Base-by-base conservation (phyloP, 2,888 invertebrate species). In the Dicycla oo region DNA sequence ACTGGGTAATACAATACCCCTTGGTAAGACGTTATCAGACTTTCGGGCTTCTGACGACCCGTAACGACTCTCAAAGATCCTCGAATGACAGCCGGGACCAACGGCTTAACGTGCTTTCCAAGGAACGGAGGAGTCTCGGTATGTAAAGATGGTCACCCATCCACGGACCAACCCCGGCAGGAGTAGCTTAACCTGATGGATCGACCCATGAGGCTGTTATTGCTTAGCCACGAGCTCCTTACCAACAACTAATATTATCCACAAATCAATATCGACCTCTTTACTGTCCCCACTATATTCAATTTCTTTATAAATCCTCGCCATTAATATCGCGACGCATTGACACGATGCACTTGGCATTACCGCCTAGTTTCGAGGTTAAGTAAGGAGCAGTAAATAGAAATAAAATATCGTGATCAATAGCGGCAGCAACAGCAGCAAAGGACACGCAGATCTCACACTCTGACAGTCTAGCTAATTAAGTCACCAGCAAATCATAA, bases 341-440 rank as follows among this genome's bases (percentile, higher is more conserved):
- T 43, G 15, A 34, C 8, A 45, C n/a, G 63, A 26, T 66, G 47
- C 65, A 62, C 53, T 66, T 53, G 47, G 53, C 43, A 63, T 54
- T 61, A 60, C 26, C 15, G 40, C 34, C 15, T 45, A n/a, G 62
- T 62, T 53, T 7, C 10, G 26, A 49, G 40, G 20, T 51, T 56
- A 38, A 23, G 5, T 74, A 11, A 57, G n/a, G 30, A 56, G 2
- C 7, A 3, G n/a, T 54, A 54, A 38, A 10, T 8, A 20, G 47
- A 1, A 10, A 65, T 30, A 30, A 30, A 30, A 3, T 53, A 53
- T 66, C 30, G 49, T n/a, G 7, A 49, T 56, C 20, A 47, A 20
- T 20, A 47, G 47, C 47, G 20, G 47, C 47, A 47, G 47, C 47
- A 20, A 7, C 18, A 18, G 5, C 1, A 45, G 45, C 18, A 45